A percentile compares a stretch with the other conserved stretches of the same genome.
Conservation (phyloP, 1,140 invertebrate genomes). For the Dinoponera quadriceps region DNA sequence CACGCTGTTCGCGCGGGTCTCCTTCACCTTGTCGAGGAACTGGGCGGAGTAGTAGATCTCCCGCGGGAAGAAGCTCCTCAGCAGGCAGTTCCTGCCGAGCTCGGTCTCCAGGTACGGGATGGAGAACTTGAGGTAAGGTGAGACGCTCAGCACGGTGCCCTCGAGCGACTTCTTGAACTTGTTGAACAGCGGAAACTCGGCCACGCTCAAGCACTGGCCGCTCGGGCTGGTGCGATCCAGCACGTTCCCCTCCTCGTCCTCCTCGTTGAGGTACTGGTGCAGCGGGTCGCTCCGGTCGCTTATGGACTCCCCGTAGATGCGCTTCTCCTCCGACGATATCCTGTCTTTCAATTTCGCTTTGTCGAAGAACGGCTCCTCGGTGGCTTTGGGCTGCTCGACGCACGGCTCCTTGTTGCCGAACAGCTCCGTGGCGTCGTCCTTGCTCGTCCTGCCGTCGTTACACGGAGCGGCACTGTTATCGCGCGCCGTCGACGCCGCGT, state of each 20-base stretch:
- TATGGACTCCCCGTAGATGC: constrained; percentile 86
- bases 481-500: constrained; percentile 25
- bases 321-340: constrained; percentile 84
- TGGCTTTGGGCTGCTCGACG: background rate
- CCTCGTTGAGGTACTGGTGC: constrained; percentile 88
- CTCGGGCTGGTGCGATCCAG: constrained; percentile 76
- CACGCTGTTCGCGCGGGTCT: constrained; percentile 67
- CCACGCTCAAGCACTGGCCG: constrained; percentile 84
- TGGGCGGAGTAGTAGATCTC: constrained; percentile 92
- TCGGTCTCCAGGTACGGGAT: constrained; percentile 96
- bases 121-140: constrained; percentile 94
- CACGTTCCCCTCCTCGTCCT: constrained; percentile 85
- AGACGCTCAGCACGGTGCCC: constrained; percentile 92
- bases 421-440: constrained; percentile 66
- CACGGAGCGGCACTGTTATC: background rate
- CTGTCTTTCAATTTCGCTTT: constrained; percentile 76
- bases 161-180: constrained; percentile 91
- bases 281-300: constrained; percentile 93
- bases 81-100: constrained; percentile 90
- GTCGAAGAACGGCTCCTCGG: constrained; percentile 52
- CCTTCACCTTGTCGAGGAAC: constrained; percentile 80
- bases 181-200: constrained; percentile 88
- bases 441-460: constrained; percentile 65
- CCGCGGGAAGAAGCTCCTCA: constrained; percentile 92
- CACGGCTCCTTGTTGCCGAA: constrained; percentile 51